Conservation (phyloP, 1,140 invertebrate species). For the Chionoecetes opilio region DNA sequence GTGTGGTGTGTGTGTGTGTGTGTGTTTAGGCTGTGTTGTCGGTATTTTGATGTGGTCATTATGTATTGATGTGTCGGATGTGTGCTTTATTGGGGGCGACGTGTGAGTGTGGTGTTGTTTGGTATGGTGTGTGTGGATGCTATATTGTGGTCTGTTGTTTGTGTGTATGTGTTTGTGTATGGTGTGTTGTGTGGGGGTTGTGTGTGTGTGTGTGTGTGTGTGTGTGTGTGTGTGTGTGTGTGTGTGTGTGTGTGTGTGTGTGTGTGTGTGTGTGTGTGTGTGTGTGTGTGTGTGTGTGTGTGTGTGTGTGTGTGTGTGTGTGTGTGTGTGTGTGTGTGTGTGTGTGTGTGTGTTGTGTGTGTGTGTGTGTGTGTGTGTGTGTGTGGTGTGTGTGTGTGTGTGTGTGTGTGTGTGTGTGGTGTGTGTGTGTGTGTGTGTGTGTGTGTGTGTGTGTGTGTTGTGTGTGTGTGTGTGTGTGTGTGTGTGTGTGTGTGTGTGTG, state of each 20-base stretch:
- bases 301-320: slow-evolving; percentile 46
- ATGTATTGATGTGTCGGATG: no score
- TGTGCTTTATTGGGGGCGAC: neutral
- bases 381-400: neutral
- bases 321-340: slow-evolving; percentile 48
- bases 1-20: neutral
- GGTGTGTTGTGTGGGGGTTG: slow-evolving; percentile 7
- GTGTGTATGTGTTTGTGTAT: neutral
- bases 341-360: slow-evolving; percentile 43
- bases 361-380: slow-evolving; percentile 30
- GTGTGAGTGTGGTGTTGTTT: neutral
- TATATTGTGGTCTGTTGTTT: neutral
- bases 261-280: slow-evolving; percentile 38
- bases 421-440: neutral
- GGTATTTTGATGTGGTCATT: no score
- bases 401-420: neutral
- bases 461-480: no score
- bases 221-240: slow-evolving; percentile 1
- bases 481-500: no score
- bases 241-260: slow-evolving; percentile 16
- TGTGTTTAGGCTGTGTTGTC: no score
- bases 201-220: slow-evolving; percentile 43
- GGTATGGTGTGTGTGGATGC: slow-evolving; percentile 19
- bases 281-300: slow-evolving; percentile 31
- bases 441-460: no score